phyloP scores from a whole-genome alignment of 2,113 vertebrate genomes.

The Muntiacus reevesi region DNA sequence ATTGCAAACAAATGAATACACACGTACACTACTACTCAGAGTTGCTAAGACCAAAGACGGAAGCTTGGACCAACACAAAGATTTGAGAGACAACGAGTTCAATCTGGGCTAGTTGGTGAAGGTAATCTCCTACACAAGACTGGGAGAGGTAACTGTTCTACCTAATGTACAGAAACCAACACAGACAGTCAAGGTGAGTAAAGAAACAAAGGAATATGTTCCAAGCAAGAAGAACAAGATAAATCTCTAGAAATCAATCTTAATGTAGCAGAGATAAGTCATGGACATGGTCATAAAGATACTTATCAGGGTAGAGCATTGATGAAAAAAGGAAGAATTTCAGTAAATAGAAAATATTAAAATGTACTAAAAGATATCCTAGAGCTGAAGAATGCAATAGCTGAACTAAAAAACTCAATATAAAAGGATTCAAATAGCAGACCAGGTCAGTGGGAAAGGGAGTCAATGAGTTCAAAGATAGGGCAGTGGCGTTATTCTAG shows the following conservation, averaged over 20 bases:
- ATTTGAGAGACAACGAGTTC: not conserved
- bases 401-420: not conserved
- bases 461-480: not conserved
- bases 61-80: not conserved
- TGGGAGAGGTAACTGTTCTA: not conserved
- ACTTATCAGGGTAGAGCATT: not conserved
- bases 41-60: not conserved
- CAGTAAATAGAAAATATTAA: not conserved
- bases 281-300: not conserved
- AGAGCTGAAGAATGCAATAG: not conserved
- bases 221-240: not conserved
- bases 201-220: not conserved
- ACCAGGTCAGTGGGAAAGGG: not conserved
- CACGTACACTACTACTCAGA: not conserved
- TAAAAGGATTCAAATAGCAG: not conserved
- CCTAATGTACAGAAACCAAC: not conserved
- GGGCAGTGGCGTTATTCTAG: not conserved
- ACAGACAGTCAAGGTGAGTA: not conserved
- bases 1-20: not conserved
- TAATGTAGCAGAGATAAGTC: not conserved
- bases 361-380: not conserved
- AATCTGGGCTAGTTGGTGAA: not conserved
- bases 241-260: not conserved
- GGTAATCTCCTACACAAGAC: not conserved
- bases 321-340: not conserved